These are phyloP conservation scores for Xiphorhynchus erythropygius DNA, from an alignment of 2,797 vertebrate species.

Conservation along the genomic window DNA sequence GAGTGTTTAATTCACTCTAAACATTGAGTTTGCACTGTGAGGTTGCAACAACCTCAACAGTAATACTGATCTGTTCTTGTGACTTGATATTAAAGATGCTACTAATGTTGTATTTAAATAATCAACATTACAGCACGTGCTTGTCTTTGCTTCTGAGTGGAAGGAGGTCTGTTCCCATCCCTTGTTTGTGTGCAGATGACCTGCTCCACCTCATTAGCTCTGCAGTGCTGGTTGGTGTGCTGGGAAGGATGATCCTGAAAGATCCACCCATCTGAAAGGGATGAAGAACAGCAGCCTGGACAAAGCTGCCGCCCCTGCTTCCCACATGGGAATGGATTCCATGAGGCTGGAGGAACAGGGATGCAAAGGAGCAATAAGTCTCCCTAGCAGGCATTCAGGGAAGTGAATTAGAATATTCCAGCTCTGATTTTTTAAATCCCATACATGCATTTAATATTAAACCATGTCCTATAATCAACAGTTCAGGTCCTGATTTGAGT, in stretches of 20 bases:
- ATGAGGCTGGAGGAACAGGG: neutral
- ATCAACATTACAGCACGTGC: neutral
- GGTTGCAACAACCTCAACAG: neutral
- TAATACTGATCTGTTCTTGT: fast-evolving
- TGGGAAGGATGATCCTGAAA: conserved; percentile 7
- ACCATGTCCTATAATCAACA: neutral
- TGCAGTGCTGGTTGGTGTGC: neutral
- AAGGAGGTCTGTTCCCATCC: neutral
- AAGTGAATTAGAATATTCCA: neutral
- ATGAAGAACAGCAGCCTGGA: neutral
- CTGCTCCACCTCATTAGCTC: conserved; percentile 50
- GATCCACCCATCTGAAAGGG: conserved; percentile 45
- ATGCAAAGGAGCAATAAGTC: neutral
- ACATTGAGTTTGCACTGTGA: neutral
- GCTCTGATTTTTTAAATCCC: neutral
- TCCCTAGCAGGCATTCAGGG: neutral
- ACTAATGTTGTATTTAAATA: neutral
- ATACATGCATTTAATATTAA: neutral
- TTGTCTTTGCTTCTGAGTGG: neutral
- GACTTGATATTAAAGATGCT: neutral
- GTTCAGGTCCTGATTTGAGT: conserved; percentile 4
- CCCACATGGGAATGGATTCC: fast-evolving
- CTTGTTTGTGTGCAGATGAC: conserved; percentile 23
- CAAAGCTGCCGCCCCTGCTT: neutral
- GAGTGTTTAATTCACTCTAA: neutral